Conservation (phyloP, 92 coral and sea anemone genomes). For the Palythoa heliodiscus region DNA sequence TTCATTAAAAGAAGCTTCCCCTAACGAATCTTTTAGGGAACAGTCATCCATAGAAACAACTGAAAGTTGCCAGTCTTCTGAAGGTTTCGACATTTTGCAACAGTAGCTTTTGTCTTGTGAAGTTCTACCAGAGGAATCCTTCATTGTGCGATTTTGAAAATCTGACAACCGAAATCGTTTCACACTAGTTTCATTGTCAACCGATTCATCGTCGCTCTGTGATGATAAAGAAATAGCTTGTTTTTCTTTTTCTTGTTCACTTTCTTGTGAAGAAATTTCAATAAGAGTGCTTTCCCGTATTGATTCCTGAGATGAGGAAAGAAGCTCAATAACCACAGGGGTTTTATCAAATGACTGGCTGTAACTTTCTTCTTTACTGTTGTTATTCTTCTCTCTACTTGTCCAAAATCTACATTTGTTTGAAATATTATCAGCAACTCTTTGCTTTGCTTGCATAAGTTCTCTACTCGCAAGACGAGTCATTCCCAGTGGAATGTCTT, state of each 20-base stretch:
- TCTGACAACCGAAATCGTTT: background rate
- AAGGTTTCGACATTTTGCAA: background rate
- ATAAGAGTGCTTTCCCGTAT: conserved; percentile 26
- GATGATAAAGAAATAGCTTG: conserved; percentile 52
- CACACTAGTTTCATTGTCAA: conserved; percentile 2
- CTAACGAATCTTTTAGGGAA: background rate
- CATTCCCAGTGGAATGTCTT: conserved; percentile 59
- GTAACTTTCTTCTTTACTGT: background rate
- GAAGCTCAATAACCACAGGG: background rate
- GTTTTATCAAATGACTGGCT: background rate
- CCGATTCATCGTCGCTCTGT: conserved; percentile 55
- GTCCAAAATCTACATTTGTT: background rate
- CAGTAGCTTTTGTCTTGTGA: background rate
- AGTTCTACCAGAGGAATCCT: background rate
- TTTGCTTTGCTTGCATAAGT: conserved; percentile 50
- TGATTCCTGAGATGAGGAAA: conserved; percentile 27
- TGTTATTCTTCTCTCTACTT: background rate
- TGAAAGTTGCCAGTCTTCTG: background rate
- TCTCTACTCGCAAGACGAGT: conserved; percentile 88
- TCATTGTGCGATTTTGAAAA: background rate
- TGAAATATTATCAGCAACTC: conserved; percentile 18
- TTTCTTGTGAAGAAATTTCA: conserved; percentile 55
- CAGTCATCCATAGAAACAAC: background rate
- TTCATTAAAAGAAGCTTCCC: background rate
- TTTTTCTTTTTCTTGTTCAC: conserved; percentile 33